Percentiles rank a stretch among this genome's conserved stretches.
phyloP scores from a whole-genome alignment of 2,888 invertebrate genomes.

The Blera fallax region DNA sequence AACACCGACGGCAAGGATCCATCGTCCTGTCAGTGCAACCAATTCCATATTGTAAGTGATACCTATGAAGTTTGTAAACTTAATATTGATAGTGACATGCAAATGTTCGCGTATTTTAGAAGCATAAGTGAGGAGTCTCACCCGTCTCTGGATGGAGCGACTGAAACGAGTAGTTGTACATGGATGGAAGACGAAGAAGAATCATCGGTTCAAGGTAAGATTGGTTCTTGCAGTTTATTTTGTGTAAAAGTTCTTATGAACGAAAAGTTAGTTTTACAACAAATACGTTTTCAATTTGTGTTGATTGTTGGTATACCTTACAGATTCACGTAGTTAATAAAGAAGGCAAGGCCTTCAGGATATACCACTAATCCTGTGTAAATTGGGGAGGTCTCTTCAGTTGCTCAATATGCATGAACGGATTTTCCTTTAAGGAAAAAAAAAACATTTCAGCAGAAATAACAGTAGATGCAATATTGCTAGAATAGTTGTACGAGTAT shows the following conservation, averaged over 20 bases:
- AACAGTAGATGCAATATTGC: too few relatives aligned
- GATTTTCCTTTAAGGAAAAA: too few relatives aligned
- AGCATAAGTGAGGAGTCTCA: constrained; percentile 76
- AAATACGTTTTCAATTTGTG: neutral
- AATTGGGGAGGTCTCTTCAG: too few relatives aligned
- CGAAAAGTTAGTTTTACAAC: neutral
- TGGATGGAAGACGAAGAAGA: constrained; percentile 80
- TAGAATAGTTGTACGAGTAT: too few relatives aligned
- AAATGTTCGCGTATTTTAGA: constrained; percentile 51
- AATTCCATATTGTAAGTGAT: constrained; percentile 81
- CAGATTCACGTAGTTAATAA: neutral
- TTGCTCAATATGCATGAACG: too few relatives aligned
- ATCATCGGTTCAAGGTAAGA: constrained; percentile 66
- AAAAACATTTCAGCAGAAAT: too few relatives aligned
- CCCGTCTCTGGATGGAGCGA: constrained; percentile 79
- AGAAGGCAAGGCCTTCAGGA: neutral
- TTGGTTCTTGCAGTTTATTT: neutral
- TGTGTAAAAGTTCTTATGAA: neutral
- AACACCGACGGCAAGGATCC: constrained; percentile 73
- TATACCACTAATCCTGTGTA: neutral
- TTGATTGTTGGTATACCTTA: neutral
- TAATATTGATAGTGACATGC: constrained; percentile 13
- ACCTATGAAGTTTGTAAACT: constrained; percentile 21
- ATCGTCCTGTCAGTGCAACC: constrained; percentile 77
- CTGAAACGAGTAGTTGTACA: constrained; percentile 81